A percentile compares a stretch with the other conserved stretches of the same genome.
These are phyloP conservation scores for Ceuthmochares aereus DNA, from an alignment of 2,113 vertebrate species.

Conservation along the genomic window DNA sequence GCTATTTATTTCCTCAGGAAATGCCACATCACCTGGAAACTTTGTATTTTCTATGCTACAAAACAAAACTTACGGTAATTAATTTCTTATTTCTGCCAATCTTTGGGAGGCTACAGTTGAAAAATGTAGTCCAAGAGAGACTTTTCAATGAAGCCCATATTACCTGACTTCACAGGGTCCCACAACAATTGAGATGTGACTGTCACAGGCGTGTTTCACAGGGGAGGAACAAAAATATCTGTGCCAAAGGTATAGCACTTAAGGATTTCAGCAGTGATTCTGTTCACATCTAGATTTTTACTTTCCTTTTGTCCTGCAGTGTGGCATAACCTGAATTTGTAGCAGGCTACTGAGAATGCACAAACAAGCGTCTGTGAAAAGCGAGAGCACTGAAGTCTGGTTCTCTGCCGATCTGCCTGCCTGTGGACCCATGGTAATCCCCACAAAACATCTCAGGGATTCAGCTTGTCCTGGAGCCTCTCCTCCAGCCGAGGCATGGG, in stretches of 20 bases:
- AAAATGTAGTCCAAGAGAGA: neutral
- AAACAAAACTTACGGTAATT: neutral
- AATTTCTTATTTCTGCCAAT: neutral
- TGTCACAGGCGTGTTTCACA: neutral
- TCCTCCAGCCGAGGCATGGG: neutral
- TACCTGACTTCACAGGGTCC: neutral
- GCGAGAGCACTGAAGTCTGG: neutral
- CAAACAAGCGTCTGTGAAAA: neutral
- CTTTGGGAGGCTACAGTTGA: neutral
- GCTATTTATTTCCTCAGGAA: neutral
- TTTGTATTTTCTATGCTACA: neutral
- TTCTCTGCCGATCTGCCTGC: neutral
- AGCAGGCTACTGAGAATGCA: neutral
- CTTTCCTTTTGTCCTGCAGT: neutral
- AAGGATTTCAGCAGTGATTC: neutral
- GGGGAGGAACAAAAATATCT: neutral
- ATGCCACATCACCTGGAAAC: neutral
- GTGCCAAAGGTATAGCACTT: neutral
- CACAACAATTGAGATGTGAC: neutral
- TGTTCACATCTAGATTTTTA: neutral
- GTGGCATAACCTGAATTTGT: neutral
- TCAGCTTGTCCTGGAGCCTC: neutral
- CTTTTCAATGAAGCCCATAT: neutral
- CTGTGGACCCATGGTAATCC: neutral
- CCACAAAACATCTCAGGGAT: neutral